Conservation (phyloP, 2,888 invertebrate genomes). For the Sinohyriopsis cumingii region DNA sequence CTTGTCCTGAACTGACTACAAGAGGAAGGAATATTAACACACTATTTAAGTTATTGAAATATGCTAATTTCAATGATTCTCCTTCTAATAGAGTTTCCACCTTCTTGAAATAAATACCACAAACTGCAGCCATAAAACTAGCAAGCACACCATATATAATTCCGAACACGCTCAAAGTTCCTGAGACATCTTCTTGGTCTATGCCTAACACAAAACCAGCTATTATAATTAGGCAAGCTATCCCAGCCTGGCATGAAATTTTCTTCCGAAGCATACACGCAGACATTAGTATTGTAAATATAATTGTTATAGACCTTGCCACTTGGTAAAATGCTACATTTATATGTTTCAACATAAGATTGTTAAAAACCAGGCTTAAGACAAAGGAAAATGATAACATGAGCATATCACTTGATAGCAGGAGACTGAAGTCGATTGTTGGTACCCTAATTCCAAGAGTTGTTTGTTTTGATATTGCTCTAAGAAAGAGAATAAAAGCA, state of each 20-base stretch:
- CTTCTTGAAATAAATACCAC: slow-evolving; percentile 68
- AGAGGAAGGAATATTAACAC: slow-evolving; percentile 63
- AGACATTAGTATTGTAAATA: slow-evolving; percentile 69
- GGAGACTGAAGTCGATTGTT: slow-evolving; percentile 32
- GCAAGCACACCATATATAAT: slow-evolving; percentile 68
- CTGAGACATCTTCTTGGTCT: slow-evolving; percentile 66
- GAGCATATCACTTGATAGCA: slow-evolving; percentile 54
- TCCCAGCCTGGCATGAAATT: slow-evolving; percentile 46
- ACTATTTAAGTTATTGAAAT: slow-evolving; percentile 66
- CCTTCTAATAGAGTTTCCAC: slow-evolving; percentile 58
- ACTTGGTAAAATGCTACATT: slow-evolving; percentile 71
- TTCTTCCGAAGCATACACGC: slow-evolving; percentile 56
- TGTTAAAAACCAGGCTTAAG: slow-evolving; percentile 67
- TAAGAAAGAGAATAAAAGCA: slow-evolving; percentile 37
- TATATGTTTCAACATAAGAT: slow-evolving; percentile 70
- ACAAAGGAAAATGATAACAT: slow-evolving; percentile 62
- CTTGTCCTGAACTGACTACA: slow-evolving; percentile 62
- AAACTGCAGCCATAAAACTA: slow-evolving; percentile 67
- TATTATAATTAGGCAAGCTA: slow-evolving; percentile 65
- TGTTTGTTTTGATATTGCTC: slow-evolving; percentile 12
- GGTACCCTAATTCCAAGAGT: slow-evolving; percentile 28
- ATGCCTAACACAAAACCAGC: slow-evolving; percentile 68
- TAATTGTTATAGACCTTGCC: slow-evolving; percentile 69
- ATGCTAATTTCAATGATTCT: slow-evolving; percentile 64
- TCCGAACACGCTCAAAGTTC: slow-evolving; percentile 64